Conservation (phyloP, 2,888 invertebrate genomes). For the Erebia aethiops region DNA sequence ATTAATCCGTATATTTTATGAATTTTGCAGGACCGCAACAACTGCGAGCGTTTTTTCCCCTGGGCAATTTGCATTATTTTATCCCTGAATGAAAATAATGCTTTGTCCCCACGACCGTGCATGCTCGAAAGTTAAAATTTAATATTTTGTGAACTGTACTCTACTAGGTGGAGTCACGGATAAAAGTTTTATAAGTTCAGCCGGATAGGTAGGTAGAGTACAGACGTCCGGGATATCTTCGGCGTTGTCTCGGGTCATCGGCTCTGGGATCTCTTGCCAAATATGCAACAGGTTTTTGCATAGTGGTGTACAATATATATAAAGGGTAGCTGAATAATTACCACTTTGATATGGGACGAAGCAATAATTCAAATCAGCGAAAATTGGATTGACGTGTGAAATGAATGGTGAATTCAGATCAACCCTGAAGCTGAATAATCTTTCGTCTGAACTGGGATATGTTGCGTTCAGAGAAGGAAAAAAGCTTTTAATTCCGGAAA, state of each 20-base stretch:
- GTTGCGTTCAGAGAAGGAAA: too few species aligned
- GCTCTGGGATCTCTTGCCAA: too few species aligned
- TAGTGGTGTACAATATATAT: background rate
- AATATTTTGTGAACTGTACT: too few species aligned
- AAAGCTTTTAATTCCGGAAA: too few species aligned
- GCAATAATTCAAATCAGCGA: background rate
- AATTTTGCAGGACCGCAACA: background rate
- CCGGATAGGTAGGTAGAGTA: too few species aligned
- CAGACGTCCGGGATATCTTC: too few species aligned
- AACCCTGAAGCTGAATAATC: background rate
- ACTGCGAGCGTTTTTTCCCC: slow-evolving; percentile 1
- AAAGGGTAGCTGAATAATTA: background rate
- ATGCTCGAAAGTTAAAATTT: background rate
- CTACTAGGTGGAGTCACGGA: too few species aligned
- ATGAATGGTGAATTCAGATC: background rate
- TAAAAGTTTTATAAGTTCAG: too few species aligned
- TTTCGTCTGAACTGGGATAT: background rate
- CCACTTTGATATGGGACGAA: background rate
- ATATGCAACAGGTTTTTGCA: too few species aligned
- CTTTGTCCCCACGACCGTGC: background rate
- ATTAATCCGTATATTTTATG: background rate
- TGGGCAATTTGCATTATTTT: slow-evolving; percentile 3
- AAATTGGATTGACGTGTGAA: background rate
- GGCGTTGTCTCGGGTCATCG: too few species aligned
- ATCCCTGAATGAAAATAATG: background rate